Conservation (phyloP, 2,113 vertebrate species). For the Boulengerochromis microlepis region DNA sequence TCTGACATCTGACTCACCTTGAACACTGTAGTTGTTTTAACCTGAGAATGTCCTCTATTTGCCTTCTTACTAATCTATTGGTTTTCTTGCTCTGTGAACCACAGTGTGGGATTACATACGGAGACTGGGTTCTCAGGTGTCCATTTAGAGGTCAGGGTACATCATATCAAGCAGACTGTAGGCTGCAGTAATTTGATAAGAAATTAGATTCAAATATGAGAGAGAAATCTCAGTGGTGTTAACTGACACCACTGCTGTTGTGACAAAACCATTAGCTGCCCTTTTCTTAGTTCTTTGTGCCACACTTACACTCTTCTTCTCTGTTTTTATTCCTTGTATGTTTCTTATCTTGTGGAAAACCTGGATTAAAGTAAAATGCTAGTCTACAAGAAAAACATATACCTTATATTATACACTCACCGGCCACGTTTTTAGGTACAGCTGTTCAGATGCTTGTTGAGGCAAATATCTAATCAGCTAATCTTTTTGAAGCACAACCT, state of each 20-base stretch:
- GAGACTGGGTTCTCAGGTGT: background rate
- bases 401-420: background rate
- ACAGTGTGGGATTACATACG: background rate
- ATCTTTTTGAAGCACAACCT: background rate
- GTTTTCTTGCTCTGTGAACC: background rate
- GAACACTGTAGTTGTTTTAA: background rate
- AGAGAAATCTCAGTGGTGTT: background rate
- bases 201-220: background rate
- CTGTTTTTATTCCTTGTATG: background rate
- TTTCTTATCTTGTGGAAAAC: background rate
- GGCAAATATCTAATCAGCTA: background rate
- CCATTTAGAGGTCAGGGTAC: background rate
- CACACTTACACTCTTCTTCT: background rate
- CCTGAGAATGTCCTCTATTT: background rate
- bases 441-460: background rate
- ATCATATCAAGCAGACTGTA: background rate
- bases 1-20: background rate
- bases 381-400: background rate
- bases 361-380: background rate
- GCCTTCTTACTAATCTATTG: background rate
- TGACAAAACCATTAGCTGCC: background rate
- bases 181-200: background rate
- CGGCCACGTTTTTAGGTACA: background rate
- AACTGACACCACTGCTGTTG: background rate
- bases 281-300: background rate